These are phyloP conservation scores for Dendrocopos noguchii DNA, from an alignment of 2,113 vertebrate genomes.

Conservation along the genomic window DNA sequence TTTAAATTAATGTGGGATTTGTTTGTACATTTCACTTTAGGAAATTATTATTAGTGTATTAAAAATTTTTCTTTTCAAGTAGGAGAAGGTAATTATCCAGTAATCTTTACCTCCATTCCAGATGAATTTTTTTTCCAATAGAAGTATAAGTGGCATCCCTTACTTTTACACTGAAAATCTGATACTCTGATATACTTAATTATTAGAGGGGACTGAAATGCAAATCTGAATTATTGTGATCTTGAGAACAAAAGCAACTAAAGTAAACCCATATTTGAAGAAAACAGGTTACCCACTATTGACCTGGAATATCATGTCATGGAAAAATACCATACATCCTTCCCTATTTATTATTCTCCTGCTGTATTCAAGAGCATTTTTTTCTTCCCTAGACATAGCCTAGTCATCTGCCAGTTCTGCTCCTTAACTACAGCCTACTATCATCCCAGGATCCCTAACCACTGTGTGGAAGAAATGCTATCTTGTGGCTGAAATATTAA, in stretches of 20 bases:
- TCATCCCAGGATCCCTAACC: slow-evolving; percentile 70
- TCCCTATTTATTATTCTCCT: not conserved
- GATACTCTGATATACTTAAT: not conserved
- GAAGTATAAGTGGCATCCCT: not conserved
- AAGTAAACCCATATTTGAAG: not conserved
- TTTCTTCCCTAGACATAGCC: not conserved
- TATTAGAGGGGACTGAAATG: not conserved
- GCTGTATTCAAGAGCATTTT: not conserved
- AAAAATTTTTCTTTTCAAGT: not conserved
- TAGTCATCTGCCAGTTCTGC: slow-evolving; percentile 28
- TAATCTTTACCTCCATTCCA: not conserved
- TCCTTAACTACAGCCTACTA: slow-evolving; percentile 72
- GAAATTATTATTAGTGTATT: not conserved
- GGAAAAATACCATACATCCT: not conserved
- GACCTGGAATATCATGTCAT: not conserved
- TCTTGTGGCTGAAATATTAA: slow-evolving; percentile 44
- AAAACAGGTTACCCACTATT: not conserved
- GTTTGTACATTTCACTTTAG: not conserved
- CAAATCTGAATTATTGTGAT: not conserved
- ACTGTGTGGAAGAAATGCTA: slow-evolving; percentile 48
- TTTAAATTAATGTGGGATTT: not conserved
- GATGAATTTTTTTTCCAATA: not conserved
- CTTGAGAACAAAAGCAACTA: not conserved
- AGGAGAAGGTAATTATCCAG: not conserved
- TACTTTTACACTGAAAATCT: not conserved